Base-by-base conservation (phyloP, 2,888 invertebrate genomes). In the Ditula angustiorana region DNA sequence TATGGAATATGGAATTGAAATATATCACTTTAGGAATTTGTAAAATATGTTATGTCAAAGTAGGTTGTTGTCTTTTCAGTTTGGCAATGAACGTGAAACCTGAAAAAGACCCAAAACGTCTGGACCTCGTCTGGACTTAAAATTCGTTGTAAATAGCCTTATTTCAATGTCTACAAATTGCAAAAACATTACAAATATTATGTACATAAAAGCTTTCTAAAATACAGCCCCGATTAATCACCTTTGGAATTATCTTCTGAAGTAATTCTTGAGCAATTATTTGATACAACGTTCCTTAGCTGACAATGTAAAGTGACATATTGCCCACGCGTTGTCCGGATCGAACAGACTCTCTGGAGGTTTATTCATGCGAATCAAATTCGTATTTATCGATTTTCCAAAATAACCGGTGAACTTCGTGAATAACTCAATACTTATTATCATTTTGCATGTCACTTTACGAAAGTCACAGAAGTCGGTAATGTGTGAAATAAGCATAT, bases 341-440 rank as follows among this genome's bases (percentile, higher is more conserved):
- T 26, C 11, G 30, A 4, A n/a, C 16, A 5, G 16, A 28, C 33
- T 21, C 16, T 49, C 2, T 7, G 23, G 10, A 19, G 5, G n/a
- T 23, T 30, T 21, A 62, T 57, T 50, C 19, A 41, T 35, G 37
- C 26, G 24, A 50, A 50, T 50, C 11, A 49, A 49, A 49, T 49
- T 49, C 49, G 16, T 26, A 19, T 37, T 37, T 16, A 59, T 28
- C 59, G 19, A 26, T 37, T 60, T 60, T 41, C n/a, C 26, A 49
- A 37, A 41, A 44, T 21, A 57, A 46, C 56, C 30, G 56, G 30
- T 46, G 56, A 57, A 57, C 56, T 46, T 57, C 19, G 56, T 57
- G 56, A 57, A 57, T 57, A 46, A 44, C 30, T 57, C 56, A 57
- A 57, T 44, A 8, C 11, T n/a, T 21, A 46, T 57, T 57, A 57